phyloP scores from a whole-genome alignment of 2,888 invertebrate species.

The Tholera decimalis region DNA sequence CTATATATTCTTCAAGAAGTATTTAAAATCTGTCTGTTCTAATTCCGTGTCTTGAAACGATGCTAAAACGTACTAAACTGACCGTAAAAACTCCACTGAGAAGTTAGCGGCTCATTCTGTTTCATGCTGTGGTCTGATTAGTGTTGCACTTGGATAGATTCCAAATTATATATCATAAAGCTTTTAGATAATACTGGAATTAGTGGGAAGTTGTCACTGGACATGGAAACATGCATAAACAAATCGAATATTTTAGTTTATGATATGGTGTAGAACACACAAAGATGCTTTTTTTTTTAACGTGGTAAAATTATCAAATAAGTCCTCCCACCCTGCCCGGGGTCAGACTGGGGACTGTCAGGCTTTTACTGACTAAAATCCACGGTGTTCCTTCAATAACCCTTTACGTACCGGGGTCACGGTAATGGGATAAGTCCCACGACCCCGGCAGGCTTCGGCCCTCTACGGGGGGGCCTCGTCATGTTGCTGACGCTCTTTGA shows the following conservation, averaged over 20 bases:
- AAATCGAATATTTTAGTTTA: slow-evolving; percentile 10
- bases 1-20: slow-evolving; percentile 25
- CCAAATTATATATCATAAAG: slow-evolving; percentile 52
- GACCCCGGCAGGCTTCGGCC: too few species aligned
- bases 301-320: too few species aligned
- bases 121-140: slow-evolving; percentile 26
- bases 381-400: too few species aligned
- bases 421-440: too few species aligned
- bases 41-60: slow-evolving; percentile 48
- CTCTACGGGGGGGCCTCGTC: too few species aligned
- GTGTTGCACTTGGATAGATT: slow-evolving; percentile 43
- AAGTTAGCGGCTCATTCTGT: slow-evolving; percentile 22
- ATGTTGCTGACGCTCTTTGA: too few species aligned
- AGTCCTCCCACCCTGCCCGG: too few species aligned
- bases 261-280: background rate
- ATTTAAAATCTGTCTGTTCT: slow-evolving; percentile 42
- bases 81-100: slow-evolving; percentile 41
- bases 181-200: slow-evolving; percentile 43
- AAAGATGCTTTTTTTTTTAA: too few species aligned
- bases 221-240: slow-evolving; percentile 15
- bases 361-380: too few species aligned
- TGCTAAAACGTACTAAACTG: slow-evolving; percentile 45
- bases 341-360: too few species aligned
- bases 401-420: too few species aligned
- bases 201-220: slow-evolving; percentile 25